Evolutionary conservation across 1,140 invertebrate genomes (phyloP).

Genomic region (Trissolcus basalis): DNA sequence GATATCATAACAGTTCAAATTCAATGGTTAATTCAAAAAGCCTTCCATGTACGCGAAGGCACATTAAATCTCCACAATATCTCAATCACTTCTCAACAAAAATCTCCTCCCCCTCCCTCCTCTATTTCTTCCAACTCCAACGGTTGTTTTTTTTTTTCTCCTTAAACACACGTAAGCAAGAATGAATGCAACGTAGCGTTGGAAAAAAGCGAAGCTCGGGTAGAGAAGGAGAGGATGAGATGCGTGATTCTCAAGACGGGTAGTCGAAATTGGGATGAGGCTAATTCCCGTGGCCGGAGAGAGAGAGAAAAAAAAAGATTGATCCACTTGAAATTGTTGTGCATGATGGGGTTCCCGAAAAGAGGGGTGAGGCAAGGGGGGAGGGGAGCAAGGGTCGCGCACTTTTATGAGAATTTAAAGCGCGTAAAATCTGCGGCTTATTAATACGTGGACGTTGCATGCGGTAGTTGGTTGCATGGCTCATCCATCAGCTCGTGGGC

Average conservation of each 20-base stretch:
- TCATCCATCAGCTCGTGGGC: conserved; percentile 68
- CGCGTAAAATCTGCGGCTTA: conserved; percentile 71
- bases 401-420: conserved; percentile 65
- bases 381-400: conserved; percentile 57
- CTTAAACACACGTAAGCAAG: neutral
- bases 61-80: no score
- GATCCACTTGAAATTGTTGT: conserved; percentile 28
- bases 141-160: no score
- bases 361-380: neutral
- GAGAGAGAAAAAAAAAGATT: conserved; percentile 1
- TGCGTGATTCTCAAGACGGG: conserved; percentile 17
- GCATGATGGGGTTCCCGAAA: conserved; percentile 4
- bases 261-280: conserved; percentile 25
- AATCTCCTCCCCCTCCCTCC: no score
- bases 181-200: neutral
- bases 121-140: no score
- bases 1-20: no score
- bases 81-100: no score
- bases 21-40: no score
- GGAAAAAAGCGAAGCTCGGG: no score
- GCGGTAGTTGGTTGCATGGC: conserved; percentile 52
- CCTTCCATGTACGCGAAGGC: no score
- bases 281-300: conserved; percentile 10
- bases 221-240: neutral
- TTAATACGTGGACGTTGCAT: conserved; percentile 64